Base-by-base conservation (phyloP, 2,797 vertebrate species). In the Intellagama lesueurii region DNA sequence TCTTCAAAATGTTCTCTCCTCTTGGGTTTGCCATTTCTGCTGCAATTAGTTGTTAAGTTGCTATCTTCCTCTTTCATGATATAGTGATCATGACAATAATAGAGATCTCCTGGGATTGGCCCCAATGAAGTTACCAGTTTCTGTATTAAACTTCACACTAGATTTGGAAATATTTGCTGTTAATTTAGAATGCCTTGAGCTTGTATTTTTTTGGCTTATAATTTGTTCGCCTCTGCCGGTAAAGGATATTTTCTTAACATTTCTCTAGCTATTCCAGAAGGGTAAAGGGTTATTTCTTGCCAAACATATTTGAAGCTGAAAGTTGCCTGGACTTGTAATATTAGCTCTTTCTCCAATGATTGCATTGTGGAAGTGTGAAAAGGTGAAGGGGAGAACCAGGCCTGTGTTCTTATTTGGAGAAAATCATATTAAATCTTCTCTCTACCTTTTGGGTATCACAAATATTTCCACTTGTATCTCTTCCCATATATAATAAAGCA, bases 151-250 rank as follows among this genome's bases (percentile, higher is more conserved):
- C 69, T 5, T 89, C 92, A 11, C 7, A 83, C 85, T 88, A 70
- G 88, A 93, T n/a, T 88, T 93, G 52, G 80, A 60, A 17, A 19
- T 70, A 32, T 91, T 94, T 0, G 1, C 78, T 90, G 69, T 92
- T 40, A 87, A 81, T 0, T 1, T 82, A 70, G 75, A 0, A 0
- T 92, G 84, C 81, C 30, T 1, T 79, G 30, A 85, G 91, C 11
- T 52, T 83, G 91, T 91, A 86, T 89, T 26, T 90, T 64, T 92
- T 64, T 92, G 85, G 56, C 85, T 56, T 91, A 83, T 35, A 91
- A 60, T 83, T 52, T 35, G 1, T 32, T 88, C 75, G n/a, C 89
- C 52, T 35, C 56, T 0, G 0, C 0, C 69, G 85, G 17, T 87
- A 69, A 56, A 91, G 16, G 35, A 52, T 14, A 24, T 40, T 75